Percentiles rank a stretch among this genome's conserved stretches.
phyloP scores from a whole-genome alignment of 2,888 invertebrate genomes.

The Synergus japonicus region DNA sequence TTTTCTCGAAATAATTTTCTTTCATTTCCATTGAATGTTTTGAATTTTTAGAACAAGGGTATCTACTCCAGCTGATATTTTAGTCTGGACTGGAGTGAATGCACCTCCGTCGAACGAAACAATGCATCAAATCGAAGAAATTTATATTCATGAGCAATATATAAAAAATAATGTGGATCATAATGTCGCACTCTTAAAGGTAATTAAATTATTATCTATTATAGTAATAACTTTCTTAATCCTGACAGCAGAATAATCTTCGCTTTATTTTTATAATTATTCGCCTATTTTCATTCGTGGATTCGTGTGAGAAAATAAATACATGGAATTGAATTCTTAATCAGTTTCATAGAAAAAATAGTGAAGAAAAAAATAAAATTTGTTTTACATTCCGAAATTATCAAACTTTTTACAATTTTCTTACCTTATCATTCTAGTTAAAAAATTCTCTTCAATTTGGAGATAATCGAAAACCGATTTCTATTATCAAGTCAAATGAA shows the following conservation, averaged over 20 bases:
- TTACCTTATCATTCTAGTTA: background rate
- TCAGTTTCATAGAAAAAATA: background rate
- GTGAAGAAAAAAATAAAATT: background rate
- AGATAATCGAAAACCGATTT: background rate
- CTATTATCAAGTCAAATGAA: background rate
- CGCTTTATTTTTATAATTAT: too few relatives aligned
- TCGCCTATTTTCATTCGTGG: too few relatives aligned
- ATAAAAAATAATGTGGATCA: background rate
- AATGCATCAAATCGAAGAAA: background rate
- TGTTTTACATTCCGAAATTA: background rate
- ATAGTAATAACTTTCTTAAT: too few relatives aligned
- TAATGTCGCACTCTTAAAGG: background rate
- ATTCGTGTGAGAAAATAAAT: too few relatives aligned
- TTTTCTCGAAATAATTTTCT: too few relatives aligned
- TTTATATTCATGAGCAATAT: background rate
- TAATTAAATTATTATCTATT: background rate
- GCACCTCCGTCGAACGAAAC: background rate
- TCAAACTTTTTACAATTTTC: too few relatives aligned
- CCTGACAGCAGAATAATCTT: too few relatives aligned
- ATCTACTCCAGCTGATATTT: background rate
- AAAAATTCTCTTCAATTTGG: background rate
- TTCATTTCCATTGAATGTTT: too few relatives aligned
- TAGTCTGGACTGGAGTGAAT: background rate
- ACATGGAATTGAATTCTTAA: background rate
- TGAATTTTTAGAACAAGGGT: background rate